Conservation (phyloP, 2,888 invertebrate species). For the Erebia epiphron region DNA sequence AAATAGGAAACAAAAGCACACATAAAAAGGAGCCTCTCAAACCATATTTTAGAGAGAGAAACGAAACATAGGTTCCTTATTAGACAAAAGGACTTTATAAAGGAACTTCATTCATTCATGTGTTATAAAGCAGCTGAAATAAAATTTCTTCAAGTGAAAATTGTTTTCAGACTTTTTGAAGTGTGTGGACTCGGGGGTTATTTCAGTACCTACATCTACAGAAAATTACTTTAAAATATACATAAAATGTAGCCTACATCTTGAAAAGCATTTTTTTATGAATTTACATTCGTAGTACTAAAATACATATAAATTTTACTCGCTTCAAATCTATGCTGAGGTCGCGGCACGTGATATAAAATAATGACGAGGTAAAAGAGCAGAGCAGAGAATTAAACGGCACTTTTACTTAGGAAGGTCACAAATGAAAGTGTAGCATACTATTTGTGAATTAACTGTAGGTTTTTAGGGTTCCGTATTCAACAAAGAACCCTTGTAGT, state of each 20-base stretch:
- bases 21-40: slow-evolving; percentile 25
- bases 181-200: background rate
- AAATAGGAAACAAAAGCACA: slow-evolving; percentile 33
- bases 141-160: slow-evolving; percentile 14
- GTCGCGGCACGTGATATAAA: background rate
- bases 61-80: slow-evolving; percentile 28
- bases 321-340: slow-evolving; percentile 4
- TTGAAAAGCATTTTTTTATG: background rate
- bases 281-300: background rate
- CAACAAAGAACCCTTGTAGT: too few relatives aligned
- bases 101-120: slow-evolving; percentile 19
- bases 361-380: slow-evolving; percentile 9
- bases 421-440: background rate
- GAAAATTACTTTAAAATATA: too few relatives aligned
- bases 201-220: background rate
- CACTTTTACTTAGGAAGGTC: background rate
- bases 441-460: background rate
- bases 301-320: slow-evolving; percentile 7
- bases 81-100: slow-evolving; percentile 35
- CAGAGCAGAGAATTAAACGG: background rate
- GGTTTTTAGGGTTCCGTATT: background rate
- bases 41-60: slow-evolving; percentile 31
- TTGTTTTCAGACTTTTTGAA: slow-evolving; percentile 8
- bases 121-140: slow-evolving; percentile 15
- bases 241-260: too few relatives aligned